These are phyloP conservation scores for Megamerina dolium DNA, from an alignment of 2,888 invertebrate genomes.

Conservation along the genomic window DNA sequence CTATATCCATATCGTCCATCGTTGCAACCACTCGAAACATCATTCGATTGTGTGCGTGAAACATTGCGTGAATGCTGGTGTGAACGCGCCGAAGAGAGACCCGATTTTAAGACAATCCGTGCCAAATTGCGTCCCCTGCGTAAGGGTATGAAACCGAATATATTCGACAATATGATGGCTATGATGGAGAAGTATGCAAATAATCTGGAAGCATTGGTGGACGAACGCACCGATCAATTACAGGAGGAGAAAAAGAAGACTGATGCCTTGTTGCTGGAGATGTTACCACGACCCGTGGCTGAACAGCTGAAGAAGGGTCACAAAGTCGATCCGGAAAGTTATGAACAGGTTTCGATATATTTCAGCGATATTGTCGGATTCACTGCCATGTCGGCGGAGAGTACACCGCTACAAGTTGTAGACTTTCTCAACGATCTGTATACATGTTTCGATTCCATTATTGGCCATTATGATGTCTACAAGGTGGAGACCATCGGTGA, in stretches of 20 bases:
- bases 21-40: constrained; percentile 68
- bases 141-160: constrained; percentile 92
- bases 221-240: constrained; percentile 87
- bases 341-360: constrained; percentile 82
- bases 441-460: constrained; percentile 89
- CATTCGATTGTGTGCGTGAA: constrained; percentile 80
- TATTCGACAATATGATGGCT: constrained; percentile 96
- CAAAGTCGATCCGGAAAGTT: constrained; percentile 83
- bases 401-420: constrained; percentile 85
- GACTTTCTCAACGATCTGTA: constrained; percentile 90
- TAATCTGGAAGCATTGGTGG: constrained; percentile 87
- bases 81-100: constrained; percentile 71
- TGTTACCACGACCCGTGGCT: constrained; percentile 86
- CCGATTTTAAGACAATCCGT: constrained; percentile 78
- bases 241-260: constrained; percentile 96
- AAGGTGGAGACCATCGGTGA: constrained; percentile 92
- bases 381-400: constrained; percentile 87
- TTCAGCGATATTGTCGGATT: constrained; percentile 94
- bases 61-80: constrained; percentile 84
- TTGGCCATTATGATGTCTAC: constrained; percentile 87
- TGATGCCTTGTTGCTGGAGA: constrained; percentile 79
- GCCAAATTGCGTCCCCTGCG: constrained; percentile 72
- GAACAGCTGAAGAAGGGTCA: constrained; percentile 86
- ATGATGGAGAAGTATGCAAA: constrained; percentile 98
- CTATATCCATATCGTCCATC: constrained; percentile 56